Percentiles rank a stretch among this genome's conserved stretches.
Conservation (phyloP, 2,113 vertebrate species). For the Upupa epops region DNA sequence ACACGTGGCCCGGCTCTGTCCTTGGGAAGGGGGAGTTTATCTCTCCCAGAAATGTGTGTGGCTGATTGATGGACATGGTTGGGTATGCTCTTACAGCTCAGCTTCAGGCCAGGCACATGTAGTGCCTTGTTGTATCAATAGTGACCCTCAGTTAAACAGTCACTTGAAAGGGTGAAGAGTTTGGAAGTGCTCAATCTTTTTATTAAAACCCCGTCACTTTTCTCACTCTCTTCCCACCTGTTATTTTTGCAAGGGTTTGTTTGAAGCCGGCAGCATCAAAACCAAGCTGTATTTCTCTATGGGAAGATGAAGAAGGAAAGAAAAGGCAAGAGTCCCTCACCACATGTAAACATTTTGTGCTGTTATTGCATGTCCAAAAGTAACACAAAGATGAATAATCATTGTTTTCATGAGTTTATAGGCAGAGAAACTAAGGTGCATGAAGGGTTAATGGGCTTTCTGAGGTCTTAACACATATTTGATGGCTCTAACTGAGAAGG, state of each 20-base stretch:
- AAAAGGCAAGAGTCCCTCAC: neutral
- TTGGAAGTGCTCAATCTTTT: neutral
- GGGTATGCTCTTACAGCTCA: neutral
- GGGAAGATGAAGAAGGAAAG: neutral
- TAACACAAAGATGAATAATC: neutral
- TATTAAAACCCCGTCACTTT: neutral
- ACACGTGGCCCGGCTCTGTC: slow-evolving; percentile 67
- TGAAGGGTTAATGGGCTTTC: neutral
- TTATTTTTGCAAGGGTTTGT: slow-evolving; percentile 40
- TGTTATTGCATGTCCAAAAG: neutral
- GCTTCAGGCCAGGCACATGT: neutral
- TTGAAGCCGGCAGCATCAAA: slow-evolving; percentile 3
- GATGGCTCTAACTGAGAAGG: neutral
- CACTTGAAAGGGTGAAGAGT: neutral
- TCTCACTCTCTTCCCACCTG: neutral
- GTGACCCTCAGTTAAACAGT: neutral
- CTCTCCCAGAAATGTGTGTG: slow-evolving; percentile 61
- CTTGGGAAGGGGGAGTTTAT: slow-evolving; percentile 77
- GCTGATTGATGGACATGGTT: neutral
- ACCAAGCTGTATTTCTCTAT: neutral
- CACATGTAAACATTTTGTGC: neutral
- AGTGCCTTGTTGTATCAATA: neutral
- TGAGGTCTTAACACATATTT: neutral
- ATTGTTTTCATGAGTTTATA: neutral
- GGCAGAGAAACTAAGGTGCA: neutral